Base-by-base conservation (phyloP, 2,888 invertebrate species). In the Ormia ochracea region DNA sequence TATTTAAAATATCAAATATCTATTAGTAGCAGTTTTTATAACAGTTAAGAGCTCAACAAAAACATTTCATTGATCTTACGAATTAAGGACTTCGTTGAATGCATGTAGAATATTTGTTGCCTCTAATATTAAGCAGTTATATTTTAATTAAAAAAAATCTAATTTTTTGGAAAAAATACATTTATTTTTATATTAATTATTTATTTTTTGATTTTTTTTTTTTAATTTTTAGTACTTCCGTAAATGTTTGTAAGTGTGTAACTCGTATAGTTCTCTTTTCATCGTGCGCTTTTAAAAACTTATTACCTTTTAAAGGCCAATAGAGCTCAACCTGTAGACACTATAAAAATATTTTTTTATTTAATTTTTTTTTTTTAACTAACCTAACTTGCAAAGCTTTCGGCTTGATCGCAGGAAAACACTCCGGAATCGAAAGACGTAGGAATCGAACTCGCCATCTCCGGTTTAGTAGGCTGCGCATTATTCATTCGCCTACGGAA, bases 241-340 rank as follows among this genome's bases (percentile, higher is more conserved):
- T 23, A 65, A 36, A 33, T 61, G 33, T 56, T 56, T 9, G 52
- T 31, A 68, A 36, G 9, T 17, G 38, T 21, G 12, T 21, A 33
- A 59, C 28, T 59, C 36, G 59, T 58, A 65, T 54, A 77, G 3
- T 0, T 26, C 14, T 1, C 9, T 28, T 10, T 21, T 19, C 63
- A 23, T 70, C 56, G 9, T 21, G 2, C 21, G n/a, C n/a, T n/a
- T n/a, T n/a, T n/a, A n/a, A n/a, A n/a, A n/a, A n/a, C 6, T 43
- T 59, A 41, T 52, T 66, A 28, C 65, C 2, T 10, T 56, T 58
- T 52, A 59, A 66, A 56, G 72, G 78, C 61, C 78, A 78, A 73
- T 73, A 56, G 52, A 78, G 73, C n/a, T n/a, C n/a, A n/a, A n/a
- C 78, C 72, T 72, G 72, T 26, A 6, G 61, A 17, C 12, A 31